Evolutionary conservation across 2,113 vertebrate genomes (phyloP).

Genomic region (Epinephelus moara): DNA sequence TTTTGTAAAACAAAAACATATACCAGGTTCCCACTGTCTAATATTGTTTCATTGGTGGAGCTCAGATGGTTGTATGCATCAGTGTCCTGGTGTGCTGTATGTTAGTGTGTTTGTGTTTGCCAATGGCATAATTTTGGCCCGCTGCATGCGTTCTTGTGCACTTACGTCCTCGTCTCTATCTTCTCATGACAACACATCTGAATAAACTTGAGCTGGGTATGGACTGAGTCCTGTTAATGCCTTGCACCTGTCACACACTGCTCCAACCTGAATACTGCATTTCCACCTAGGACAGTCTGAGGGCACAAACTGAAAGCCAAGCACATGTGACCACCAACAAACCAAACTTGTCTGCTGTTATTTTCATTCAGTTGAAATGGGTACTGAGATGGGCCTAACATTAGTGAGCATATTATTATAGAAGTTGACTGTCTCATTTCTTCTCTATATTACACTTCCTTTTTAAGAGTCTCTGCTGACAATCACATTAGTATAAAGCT

Average conservation of each 20-base stretch:
- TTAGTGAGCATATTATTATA: not conserved
- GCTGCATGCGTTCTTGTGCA: conserved; percentile 58
- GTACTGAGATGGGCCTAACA: not conserved
- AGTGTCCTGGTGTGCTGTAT: conserved; percentile 20
- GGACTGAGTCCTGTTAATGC: conserved; percentile 72
- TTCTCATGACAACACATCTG: conserved; percentile 75
- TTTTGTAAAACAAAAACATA: not conserved
- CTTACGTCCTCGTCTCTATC: conserved; percentile 53
- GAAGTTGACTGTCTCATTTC: not conserved
- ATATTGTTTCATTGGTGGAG: not conserved
- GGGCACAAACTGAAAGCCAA: conserved; percentile 52
- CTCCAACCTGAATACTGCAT: conserved; percentile 48
- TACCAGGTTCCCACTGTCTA: not conserved
- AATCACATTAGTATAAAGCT: not conserved
- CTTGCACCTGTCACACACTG: conserved; percentile 76
- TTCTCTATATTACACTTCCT: not conserved
- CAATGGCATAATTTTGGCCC: conserved; percentile 27
- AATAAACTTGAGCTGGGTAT: conserved; percentile 58
- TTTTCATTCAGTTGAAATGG: not conserved
- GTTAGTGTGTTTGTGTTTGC: conserved; percentile 43
- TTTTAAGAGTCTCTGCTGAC: not conserved
- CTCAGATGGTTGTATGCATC: not conserved
- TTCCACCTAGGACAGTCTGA: conserved; percentile 63
- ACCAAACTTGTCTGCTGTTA: not conserved
- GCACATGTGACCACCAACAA: not conserved